Conservation (phyloP, 2,888 invertebrate genomes). For the Mylabris sibirica region DNA sequence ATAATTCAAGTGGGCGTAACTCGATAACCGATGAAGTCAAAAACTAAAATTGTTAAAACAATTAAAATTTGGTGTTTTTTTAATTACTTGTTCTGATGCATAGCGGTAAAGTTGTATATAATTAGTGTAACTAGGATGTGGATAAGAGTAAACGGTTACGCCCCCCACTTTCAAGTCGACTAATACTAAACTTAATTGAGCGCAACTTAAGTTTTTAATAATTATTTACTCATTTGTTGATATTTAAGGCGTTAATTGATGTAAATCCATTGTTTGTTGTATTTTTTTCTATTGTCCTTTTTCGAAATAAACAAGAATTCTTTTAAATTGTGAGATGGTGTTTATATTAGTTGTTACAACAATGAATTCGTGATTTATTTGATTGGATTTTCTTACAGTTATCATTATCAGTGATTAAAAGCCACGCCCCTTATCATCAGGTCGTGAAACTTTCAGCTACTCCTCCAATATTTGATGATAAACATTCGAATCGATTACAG, state of each 20-base stretch:
- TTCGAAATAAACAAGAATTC: too few species aligned
- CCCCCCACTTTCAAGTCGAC: neutral
- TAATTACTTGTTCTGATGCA: neutral
- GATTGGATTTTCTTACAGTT: slow-evolving; percentile 1
- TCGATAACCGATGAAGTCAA: neutral
- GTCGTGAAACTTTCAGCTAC: slow-evolving; percentile 19
- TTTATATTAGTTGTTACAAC: neutral
- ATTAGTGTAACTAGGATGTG: neutral
- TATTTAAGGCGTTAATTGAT: too few species aligned
- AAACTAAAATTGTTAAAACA: too few species aligned
- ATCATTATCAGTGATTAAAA: slow-evolving; percentile 37
- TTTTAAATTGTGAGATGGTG: neutral
- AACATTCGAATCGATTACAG: slow-evolving; percentile 10
- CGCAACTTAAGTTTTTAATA: too few species aligned
- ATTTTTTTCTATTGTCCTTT: too few species aligned
- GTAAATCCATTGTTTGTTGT: too few species aligned
- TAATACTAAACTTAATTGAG: too few species aligned
- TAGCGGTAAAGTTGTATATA: neutral
- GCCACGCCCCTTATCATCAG: slow-evolving; percentile 52
- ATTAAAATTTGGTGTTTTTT: too few species aligned
- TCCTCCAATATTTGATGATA: slow-evolving; percentile 4
- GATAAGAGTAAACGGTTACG: neutral
- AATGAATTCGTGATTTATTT: neutral
- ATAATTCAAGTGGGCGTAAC: neutral
- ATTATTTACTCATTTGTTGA: too few species aligned